Conservation (phyloP, 2,888 invertebrate genomes). For the Rhagophthalmus giganteus region DNA sequence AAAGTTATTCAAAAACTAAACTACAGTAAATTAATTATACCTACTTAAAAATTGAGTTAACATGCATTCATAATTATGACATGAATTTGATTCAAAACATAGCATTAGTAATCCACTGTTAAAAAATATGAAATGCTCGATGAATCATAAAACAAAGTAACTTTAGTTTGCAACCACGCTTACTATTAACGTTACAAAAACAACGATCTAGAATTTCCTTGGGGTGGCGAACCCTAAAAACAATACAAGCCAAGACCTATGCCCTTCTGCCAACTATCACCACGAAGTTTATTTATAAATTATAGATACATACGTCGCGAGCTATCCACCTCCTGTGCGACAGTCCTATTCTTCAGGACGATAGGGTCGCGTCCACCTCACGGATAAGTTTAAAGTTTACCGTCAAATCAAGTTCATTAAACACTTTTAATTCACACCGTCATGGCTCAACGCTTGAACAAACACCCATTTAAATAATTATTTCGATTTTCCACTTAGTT, state of each 20-base stretch:
- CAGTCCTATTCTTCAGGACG: constrained; percentile 28
- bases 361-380: constrained; percentile 33
- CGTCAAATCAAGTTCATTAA: constrained; percentile 39
- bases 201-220: constrained; percentile 10
- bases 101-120: constrained; percentile 24
- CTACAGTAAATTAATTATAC: constrained; percentile 19
- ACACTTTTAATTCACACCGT: constrained; percentile 54
- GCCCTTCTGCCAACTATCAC: constrained; percentile 30
- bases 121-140: constrained; percentile 12
- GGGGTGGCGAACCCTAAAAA: constrained; percentile 28
- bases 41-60: constrained; percentile 18
- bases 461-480: constrained; percentile 39
- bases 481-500: constrained; percentile 43
- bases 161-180: constrained; percentile 18
- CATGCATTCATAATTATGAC: constrained; percentile 20
- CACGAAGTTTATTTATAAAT: constrained; percentile 33
- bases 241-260: constrained; percentile 27
- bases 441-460: constrained; percentile 50
- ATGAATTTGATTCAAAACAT: constrained; percentile 20
- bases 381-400: constrained; percentile 37
- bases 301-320: constrained; percentile 36
- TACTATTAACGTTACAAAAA: constrained; percentile 12
- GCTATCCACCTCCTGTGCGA: constrained; percentile 34
- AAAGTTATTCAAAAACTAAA: constrained; percentile 32
- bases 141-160: constrained; percentile 23